Evolutionary conservation across 2,888 invertebrate species (phyloP), one percentile per base, ranked within the genome.

Genomic region (Coelogynopora nodosa): DNA sequence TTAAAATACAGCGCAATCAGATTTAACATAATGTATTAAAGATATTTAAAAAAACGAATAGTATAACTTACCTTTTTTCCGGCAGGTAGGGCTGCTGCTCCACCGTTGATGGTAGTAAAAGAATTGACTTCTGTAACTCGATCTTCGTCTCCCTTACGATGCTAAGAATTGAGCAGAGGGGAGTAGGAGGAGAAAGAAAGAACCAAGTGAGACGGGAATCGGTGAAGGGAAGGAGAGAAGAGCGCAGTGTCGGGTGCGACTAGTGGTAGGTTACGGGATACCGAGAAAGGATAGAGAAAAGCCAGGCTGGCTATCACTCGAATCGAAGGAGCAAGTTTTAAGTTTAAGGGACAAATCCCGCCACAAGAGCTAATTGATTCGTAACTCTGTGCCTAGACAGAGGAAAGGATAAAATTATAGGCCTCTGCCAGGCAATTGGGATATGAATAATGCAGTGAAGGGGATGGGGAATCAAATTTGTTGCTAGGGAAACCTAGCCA

Each of bases 331-430:
- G 74, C 74, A 74, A 74, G 74, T 74, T 74, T 49, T 74, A 74
- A 74, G 74, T 74, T 74, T 74, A 26, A 74, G 74, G 74, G 74
- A 74, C 74, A 74, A 74, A 74, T 74, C 74, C 74, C 23, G 74
- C 74, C 74, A 74, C 74, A 74, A 74, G 74, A 74, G 74, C 74
- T 74, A 74, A 74, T 74, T 74, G 74, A 74, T 74, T 74, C 74
- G 74, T 74, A 74, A 74, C 74, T 74, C 23, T 74, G 74, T 74
- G 74, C 74, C 74, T 74, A 74, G 74, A 74, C 74, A 23, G 74
- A 26, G 23, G 27, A 26, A 23, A 74, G 74, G 74, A 23, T 74
- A 74, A 74, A 74, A 74, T 74, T 74, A 74, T 74, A 74, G 74
- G 74, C 74, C 74, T 74, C 74, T 74, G 74, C 74, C 74, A 74